Evolutionary conservation across 92 coral and sea anemone species (phyloP).

Genomic region (Isaurus tuberculatus): DNA sequence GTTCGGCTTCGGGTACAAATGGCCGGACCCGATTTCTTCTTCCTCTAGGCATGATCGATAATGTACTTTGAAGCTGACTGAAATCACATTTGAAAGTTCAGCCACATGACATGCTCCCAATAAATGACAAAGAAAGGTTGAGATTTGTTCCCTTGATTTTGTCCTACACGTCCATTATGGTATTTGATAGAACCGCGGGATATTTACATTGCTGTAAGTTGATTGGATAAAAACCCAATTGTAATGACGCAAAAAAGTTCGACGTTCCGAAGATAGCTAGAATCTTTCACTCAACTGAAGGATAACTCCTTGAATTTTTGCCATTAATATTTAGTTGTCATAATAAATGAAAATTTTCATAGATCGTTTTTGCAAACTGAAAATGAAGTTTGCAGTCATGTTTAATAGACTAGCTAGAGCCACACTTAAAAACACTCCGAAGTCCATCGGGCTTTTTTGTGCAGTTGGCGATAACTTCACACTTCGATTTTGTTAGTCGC

Average conservation of each 20-base stretch:
- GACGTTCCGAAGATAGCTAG: background rate
- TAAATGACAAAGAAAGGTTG: background rate
- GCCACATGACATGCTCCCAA: background rate
- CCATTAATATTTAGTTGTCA: too few relatives aligned
- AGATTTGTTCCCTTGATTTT: background rate
- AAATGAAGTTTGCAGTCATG: too few relatives aligned
- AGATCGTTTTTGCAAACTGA: too few relatives aligned
- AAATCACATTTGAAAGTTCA: background rate
- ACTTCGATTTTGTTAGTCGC: too few relatives aligned
- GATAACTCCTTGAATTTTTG: too few relatives aligned
- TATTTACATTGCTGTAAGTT: background rate
- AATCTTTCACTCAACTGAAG: too few relatives aligned
- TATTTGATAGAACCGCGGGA: background rate
- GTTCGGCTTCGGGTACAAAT: constrained; percentile 35
- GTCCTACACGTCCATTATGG: background rate
- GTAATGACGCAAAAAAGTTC: background rate
- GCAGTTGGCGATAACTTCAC: too few relatives aligned
- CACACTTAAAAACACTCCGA: too few relatives aligned
- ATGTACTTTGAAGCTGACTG: background rate
- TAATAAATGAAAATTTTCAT: too few relatives aligned
- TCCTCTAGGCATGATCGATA: constrained; percentile 24
- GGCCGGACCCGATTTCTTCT: constrained; percentile 40
- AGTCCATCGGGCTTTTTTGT: too few relatives aligned
- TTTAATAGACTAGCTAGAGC: too few relatives aligned
- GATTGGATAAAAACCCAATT: background rate